Conservation (phyloP, 2,888 invertebrate genomes). For the Sicus ferrugineus region DNA sequence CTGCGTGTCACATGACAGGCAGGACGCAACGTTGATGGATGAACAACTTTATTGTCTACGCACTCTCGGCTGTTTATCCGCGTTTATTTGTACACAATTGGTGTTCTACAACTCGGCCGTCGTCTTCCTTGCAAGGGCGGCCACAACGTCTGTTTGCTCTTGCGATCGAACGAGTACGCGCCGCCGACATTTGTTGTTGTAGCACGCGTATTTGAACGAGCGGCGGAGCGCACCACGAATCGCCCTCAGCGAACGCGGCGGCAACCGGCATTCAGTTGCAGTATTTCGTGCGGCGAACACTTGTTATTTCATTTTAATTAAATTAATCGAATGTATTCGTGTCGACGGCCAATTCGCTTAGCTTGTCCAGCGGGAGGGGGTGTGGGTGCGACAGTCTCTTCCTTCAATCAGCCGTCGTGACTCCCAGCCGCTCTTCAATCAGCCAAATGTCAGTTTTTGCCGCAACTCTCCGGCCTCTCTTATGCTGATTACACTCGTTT, state of each 20-base stretch:
- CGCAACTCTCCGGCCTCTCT: constrained; percentile 17
- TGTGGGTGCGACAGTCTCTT: background rate
- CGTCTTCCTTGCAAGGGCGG: background rate
- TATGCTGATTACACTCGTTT: constrained; percentile 28
- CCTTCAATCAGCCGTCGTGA: background rate
- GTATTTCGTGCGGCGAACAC: constrained; percentile 45
- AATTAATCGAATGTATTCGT: constrained; percentile 59
- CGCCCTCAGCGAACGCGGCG: background rate
- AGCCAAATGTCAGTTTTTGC: constrained; percentile 41
- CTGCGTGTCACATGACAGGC: background rate
- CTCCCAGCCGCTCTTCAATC: constrained; percentile 7
- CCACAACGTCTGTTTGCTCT: constrained; percentile 1
- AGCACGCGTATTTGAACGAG: constrained; percentile 20
- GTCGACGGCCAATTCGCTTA: constrained; percentile 28
- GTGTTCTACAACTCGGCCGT: background rate
- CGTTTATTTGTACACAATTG: constrained; percentile 18
- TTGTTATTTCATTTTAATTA: constrained; percentile 64
- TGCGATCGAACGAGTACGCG: constrained; percentile 2
- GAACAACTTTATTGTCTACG: constrained; percentile 23
- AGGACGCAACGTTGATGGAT: constrained; percentile 8
- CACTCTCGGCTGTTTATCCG: constrained; percentile 23
- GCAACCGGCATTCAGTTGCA: constrained; percentile 5
- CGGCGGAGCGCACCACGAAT: background rate
- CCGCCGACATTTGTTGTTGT: constrained; percentile 24
- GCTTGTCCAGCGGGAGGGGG: background rate